phyloP scores from a whole-genome alignment of 2,797 vertebrate species.

The Poeciliopsis infans region DNA sequence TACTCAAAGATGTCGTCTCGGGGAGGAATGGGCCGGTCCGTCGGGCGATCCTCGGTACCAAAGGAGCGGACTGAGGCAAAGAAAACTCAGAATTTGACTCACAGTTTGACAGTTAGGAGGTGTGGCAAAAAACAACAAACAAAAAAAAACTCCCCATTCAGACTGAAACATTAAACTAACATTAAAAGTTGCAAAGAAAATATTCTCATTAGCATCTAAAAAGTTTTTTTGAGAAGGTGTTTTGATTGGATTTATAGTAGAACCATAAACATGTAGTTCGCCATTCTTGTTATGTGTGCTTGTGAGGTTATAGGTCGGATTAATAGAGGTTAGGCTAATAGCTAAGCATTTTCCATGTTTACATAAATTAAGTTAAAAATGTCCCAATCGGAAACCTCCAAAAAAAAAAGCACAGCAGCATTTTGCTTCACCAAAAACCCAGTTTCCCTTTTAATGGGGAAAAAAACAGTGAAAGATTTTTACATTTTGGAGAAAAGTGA shows the following conservation, averaged over 20 bases:
- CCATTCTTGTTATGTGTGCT: neutral
- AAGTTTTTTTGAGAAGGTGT: too few species aligned
- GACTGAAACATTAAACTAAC: neutral
- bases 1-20: slow-evolving; percentile 97
- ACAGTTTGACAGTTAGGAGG: neutral
- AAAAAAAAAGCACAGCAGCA: too few species aligned
- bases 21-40: slow-evolving; percentile 93
- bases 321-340: neutral
- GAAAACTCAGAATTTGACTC: neutral
- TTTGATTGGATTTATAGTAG: neutral
- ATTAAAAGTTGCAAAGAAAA: too few species aligned
- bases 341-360: neutral
- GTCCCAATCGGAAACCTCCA: neutral
- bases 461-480: neutral
- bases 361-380: neutral
- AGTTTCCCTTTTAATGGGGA: neutral
- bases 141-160: neutral
- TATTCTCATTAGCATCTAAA: too few species aligned
- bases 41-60: slow-evolving; percentile 96
- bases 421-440: neutral
- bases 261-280: neutral
- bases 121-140: neutral
- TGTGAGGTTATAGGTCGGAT: neutral
- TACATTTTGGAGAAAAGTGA: neutral
- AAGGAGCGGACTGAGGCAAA: slow-evolving; percentile 90